Base-by-base conservation (phyloP, 92 coral and sea anemone genomes). In the Zoanthus sansibaricus region DNA sequence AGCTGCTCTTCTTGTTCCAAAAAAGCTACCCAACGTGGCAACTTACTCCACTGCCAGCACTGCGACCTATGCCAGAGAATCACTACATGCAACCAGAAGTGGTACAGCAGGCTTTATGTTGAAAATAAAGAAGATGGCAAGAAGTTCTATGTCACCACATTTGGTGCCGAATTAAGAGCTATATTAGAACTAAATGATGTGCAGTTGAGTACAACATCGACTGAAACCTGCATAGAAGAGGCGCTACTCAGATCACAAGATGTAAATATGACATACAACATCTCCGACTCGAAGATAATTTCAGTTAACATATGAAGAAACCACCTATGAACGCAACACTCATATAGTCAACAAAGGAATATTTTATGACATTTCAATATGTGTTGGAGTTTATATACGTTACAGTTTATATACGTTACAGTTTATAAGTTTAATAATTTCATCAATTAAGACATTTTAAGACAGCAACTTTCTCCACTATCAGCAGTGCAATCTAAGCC, bases 81-180 rank as follows among this genome's bases (percentile, higher is more conserved):
- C 77, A 82, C 86, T 82, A 73, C 77, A 82, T 82, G 77, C 86
- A 68, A 48, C 86, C 86, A 82, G 76, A 82, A 82, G 86, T 82
- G 86, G 77, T 82, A 82, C 86, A 67, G 86, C 69, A 82, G 77
- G 86, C 86, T 82, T 69, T 82, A 82, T 82, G 86, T 82, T 13
- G 77, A 82, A 82, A 82, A 68, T 83, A 68, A 83, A 83, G 87
- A 83, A 83, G 87, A 83, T 69, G 69, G 78, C 49, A 70, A 83
- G 87, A 83, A 21, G 87, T 83, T 83, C 87, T 83, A 83, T 83
- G 87, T 83, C 87, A 70, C 87, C 87, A 69, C 87, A 83, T 83
- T 83, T 69, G 68, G 70, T 83, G 87, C 87, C 69, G 78, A 83
- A 83, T 83, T 83, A 78, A 83, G 78, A 83, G 87, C 87, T 47